These are phyloP conservation scores for Acipenser ruthenus DNA, from an alignment of 2,797 vertebrate genomes.

Conservation along the genomic window DNA sequence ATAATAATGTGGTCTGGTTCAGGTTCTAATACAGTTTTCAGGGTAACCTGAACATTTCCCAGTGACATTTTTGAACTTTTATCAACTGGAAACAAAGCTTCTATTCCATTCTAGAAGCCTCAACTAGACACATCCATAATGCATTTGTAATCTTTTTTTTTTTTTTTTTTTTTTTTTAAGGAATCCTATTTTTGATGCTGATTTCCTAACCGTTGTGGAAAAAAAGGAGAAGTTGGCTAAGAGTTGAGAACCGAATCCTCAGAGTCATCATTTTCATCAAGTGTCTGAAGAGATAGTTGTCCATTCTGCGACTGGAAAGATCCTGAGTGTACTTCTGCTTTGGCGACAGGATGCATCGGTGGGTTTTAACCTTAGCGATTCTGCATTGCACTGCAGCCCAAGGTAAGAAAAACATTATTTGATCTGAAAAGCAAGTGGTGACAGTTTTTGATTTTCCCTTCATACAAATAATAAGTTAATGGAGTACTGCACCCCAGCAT, in stretches of 20 bases:
- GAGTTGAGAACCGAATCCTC: conserved; percentile 13
- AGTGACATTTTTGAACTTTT: too few relatives aligned
- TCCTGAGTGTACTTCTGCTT: background rate
- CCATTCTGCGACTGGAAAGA: background rate
- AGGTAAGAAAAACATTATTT: conserved; percentile 22
- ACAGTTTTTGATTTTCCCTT: too few relatives aligned
- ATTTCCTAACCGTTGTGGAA: conserved; percentile 15
- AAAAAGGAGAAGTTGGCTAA: conserved; percentile 35
- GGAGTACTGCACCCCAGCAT: too few relatives aligned
- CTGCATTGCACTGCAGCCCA: conserved; percentile 18
- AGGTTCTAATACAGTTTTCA: too few relatives aligned
- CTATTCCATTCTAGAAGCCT: too few relatives aligned
- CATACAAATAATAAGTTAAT: too few relatives aligned
- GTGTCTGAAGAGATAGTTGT: conserved; percentile 16
- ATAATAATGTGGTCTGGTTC: too few relatives aligned
- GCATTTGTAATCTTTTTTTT: background rate
- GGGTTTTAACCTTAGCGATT: conserved; percentile 19
- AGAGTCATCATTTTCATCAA: conserved; percentile 22
- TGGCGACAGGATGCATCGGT: conserved; percentile 23
- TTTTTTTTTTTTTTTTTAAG: background rate
- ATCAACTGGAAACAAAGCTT: too few relatives aligned
- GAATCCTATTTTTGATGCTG: conserved; percentile 3
- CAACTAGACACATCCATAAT: too few relatives aligned
- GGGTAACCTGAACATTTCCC: too few relatives aligned
- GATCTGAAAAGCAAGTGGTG: background rate